Conservation (phyloP, 2,888 invertebrate species). For the Drepanosiphum platanoidis region DNA sequence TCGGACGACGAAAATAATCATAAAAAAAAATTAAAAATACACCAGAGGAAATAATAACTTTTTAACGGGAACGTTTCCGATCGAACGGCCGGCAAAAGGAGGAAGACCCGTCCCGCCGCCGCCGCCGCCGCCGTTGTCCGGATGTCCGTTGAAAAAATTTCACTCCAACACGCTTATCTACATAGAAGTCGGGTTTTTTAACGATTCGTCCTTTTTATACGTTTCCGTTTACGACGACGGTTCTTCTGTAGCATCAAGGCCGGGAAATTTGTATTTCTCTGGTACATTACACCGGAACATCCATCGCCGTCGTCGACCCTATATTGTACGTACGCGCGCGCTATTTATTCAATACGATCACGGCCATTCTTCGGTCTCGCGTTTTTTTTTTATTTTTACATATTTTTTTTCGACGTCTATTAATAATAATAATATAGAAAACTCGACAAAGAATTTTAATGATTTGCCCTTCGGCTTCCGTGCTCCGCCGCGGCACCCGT, state of each 20-base stretch:
- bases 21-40: too few relatives aligned
- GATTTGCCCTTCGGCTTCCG: slow-evolving; percentile 51
- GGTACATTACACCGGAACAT: slow-evolving; percentile 10
- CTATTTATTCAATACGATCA: slow-evolving; percentile 19
- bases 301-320: neutral
- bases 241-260: neutral
- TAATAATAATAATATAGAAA: slow-evolving; percentile 16
- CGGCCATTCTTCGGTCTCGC: slow-evolving; percentile 17
- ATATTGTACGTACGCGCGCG: neutral
- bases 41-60: neutral
- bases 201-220: neutral
- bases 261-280: neutral
- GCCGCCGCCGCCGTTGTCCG: too few relatives aligned
- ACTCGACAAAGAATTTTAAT: slow-evolving; percentile 46
- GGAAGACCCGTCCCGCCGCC: neutral
- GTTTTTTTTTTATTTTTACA: slow-evolving; percentile 5
- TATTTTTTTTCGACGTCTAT: slow-evolving; percentile 4
- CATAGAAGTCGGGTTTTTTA: neutral
- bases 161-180: slow-evolving; percentile 2
- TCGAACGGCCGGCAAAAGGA: neutral
- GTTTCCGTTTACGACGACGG: neutral
- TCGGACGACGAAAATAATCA: neutral
- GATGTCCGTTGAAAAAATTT: neutral
- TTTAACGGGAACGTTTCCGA: neutral
- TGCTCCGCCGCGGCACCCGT: slow-evolving; percentile 10